Conservation (phyloP, 2,797 vertebrate species). For the Poecilia wingei region DNA sequence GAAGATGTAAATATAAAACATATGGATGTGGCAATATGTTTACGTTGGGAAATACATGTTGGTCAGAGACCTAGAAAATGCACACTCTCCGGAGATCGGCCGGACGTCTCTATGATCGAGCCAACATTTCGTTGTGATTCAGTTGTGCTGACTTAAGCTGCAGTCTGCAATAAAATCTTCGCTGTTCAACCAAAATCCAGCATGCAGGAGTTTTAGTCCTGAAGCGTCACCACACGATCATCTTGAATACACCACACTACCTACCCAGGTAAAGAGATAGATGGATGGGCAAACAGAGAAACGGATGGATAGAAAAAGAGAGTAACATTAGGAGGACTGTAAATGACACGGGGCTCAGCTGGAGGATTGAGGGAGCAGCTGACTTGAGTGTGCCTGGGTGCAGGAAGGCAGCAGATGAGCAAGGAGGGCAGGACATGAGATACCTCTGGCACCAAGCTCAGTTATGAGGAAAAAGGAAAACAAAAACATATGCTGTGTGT, state of each 20-base stretch:
- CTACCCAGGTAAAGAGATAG: neutral
- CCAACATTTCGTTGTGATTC: too few relatives aligned
- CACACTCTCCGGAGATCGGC: too few relatives aligned
- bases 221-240: too few relatives aligned
- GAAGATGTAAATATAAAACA: too few relatives aligned
- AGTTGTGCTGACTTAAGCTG: too few relatives aligned
- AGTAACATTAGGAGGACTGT: conserved; percentile 14
- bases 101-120: too few relatives aligned
- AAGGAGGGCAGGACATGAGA: conserved; percentile 57
- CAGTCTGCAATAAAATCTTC: too few relatives aligned
- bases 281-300: neutral
- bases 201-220: too few relatives aligned
- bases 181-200: too few relatives aligned
- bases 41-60: too few relatives aligned
- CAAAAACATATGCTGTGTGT: conserved; percentile 62
- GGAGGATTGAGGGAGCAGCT: conserved; percentile 56
- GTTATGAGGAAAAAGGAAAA: conserved; percentile 43
- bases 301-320: conserved; percentile 6
- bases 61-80: too few relatives aligned
- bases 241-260: neutral
- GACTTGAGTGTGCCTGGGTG: conserved; percentile 47
- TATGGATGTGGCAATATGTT: too few relatives aligned
- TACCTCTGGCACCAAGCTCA: conserved; percentile 64
- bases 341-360: conserved; percentile 58
- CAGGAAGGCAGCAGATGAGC: conserved; percentile 64